Evolutionary conservation across 1,140 invertebrate species (phyloP).

Genomic region (Aphelinus atriplicis): DNA sequence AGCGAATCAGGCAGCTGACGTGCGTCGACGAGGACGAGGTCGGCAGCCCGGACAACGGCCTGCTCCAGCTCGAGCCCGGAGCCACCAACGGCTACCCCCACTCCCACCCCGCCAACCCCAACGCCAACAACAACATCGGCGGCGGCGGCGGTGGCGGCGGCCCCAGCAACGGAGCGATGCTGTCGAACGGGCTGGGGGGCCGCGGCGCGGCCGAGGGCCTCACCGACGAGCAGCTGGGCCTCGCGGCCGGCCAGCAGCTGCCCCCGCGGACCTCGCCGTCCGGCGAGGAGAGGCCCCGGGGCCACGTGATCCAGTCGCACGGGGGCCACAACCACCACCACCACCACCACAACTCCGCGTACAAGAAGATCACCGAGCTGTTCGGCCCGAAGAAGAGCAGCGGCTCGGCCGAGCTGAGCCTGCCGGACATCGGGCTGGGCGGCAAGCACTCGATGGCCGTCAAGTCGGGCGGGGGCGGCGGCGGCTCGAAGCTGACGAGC

Average conservation of each 20-base stretch:
- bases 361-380: conserved; percentile 75
- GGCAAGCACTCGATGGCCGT: conserved; percentile 48
- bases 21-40: conserved; percentile 80
- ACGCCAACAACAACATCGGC: not conserved
- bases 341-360: conserved; percentile 67
- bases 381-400: conserved; percentile 67
- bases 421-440: conserved; percentile 71
- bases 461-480: conserved; percentile 57
- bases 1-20: conserved; percentile 82
- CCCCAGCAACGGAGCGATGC: not conserved
- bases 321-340: conserved; percentile 50
- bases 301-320: conserved; percentile 25
- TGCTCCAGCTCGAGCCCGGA: not conserved
- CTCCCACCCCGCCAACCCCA: too few species aligned
- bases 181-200: not conserved
- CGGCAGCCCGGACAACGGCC: conserved; percentile 40
- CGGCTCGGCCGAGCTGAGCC: conserved; percentile 44
- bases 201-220: conserved; percentile 7
- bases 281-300: conserved; percentile 52
- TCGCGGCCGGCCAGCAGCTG: conserved; percentile 43
- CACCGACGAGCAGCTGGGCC: too few species aligned
- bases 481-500: conserved; percentile 59
- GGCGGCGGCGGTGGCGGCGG: conserved; percentile 35
- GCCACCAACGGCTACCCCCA: not conserved
- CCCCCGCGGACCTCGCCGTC: conserved; percentile 53